Conservation (phyloP, 1,140 invertebrate species). For the Globodera rostochiensis region DNA sequence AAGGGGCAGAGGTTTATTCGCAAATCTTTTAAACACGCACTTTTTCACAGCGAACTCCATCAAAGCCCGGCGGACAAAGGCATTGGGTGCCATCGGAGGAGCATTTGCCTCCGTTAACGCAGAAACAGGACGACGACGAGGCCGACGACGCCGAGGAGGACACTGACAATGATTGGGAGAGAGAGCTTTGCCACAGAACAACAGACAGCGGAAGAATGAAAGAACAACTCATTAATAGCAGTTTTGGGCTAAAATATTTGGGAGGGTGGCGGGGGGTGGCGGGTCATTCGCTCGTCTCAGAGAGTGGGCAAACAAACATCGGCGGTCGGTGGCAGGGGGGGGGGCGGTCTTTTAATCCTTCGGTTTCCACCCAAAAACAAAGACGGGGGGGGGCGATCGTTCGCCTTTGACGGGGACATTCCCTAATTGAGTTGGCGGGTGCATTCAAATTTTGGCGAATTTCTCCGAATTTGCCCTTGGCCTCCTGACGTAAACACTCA, state of each 20-base stretch:
- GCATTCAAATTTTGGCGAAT: neutral
- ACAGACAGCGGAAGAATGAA: neutral
- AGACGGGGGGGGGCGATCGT: neutral
- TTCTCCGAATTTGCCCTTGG: neutral
- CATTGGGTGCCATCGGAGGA: constrained; percentile 19
- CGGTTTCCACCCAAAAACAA: no score
- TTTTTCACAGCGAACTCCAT: constrained; percentile 33
- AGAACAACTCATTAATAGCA: no score
- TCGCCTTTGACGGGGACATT: neutral
- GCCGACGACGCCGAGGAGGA: neutral
- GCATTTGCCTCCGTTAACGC: constrained; percentile 34
- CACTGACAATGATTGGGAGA: neutral
- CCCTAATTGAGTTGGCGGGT: neutral
- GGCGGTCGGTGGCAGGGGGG: neutral
- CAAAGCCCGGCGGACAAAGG: constrained; percentile 27
- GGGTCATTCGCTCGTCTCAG: neutral
- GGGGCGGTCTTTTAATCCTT: neutral
- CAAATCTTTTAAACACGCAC: constrained; percentile 12
- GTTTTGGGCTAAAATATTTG: neutral
- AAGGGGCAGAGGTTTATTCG: neutral
- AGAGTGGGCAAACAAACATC: neutral
- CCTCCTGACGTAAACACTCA: constrained; percentile 8
- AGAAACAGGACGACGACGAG: constrained; percentile 32
- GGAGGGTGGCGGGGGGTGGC: neutral
- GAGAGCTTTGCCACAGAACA: neutral